Evolutionary conservation across 2,888 invertebrate species (phyloP), one percentile per base, ranked within the genome.

Genomic region (Lycophotia porphyrea): DNA sequence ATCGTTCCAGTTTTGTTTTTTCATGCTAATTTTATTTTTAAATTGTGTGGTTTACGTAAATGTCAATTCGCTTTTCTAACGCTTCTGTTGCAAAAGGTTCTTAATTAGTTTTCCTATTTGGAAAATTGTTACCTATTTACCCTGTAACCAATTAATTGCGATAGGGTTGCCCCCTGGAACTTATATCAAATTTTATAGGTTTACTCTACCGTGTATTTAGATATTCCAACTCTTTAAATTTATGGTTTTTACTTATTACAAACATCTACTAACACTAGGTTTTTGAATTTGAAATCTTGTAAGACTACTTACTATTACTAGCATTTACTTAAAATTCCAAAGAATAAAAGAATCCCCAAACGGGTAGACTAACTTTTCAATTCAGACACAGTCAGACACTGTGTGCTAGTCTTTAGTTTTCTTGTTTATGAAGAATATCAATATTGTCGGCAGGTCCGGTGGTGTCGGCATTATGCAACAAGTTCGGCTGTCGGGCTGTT

Each of bases 381-480:
- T n/a, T 61, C 7, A n/a, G 18, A 27, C 5, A 36, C 24, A n/a
- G n/a, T n/a, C 5, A 5, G 60, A n/a, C n/a, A n/a, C n/a, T n/a
- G n/a, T n/a, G 34, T 21, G 15, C 27, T 49, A 24, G 49, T 24
- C 11, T 49, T 69, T 52, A 27, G 49, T 71, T 76, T 74, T 60
- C 31, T n/a, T 71, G 58, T 68, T 79, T n/a, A 74, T 49, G 27
- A 61, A 79, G 47, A 76, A 60, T 76, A 75, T 61, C 24, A 67
- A 82, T 84, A 79, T 83, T 90, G 67, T 76, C 44, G 31, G 39
- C 82, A 98, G 98, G 99, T 92, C 99, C 99, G 9, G 97, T 99
- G 78, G 99, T 99, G 76, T 99, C 99, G 88, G 99, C 99, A 79
- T 96, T 99, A 91, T 99, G 99, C 89, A 99, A 99, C 97, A 99